Evolutionary conservation across 1,140 invertebrate species (phyloP), one percentile per base, ranked within the genome.

Genomic region (Drosophila ironensis): DNA sequence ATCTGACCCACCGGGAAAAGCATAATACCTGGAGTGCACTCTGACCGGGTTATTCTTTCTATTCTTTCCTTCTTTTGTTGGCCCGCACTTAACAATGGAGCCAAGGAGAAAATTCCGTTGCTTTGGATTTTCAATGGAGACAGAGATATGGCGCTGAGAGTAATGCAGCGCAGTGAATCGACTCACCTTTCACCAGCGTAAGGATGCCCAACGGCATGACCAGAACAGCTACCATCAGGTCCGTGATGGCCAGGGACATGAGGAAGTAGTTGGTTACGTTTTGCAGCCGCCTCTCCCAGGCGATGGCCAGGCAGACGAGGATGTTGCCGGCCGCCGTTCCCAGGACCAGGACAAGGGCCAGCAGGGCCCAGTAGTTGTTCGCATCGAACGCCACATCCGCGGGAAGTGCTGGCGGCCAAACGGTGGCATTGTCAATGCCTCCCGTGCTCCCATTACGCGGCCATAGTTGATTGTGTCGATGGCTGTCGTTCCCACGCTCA

Each of bases 241-340:
- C 98, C 3, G 98, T 98, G 53, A 98, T 94, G 17, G 98, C 97
- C 74, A 99, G 91, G 8, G 97, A 98, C 93, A 98, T 96, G 50
- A 99, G 93, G 88, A 99, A 98, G 88, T 98, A 98, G 90, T 99
- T 99, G 56, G 98, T 99, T 12, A 98, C 96, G 88, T 98, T 98
- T 88, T 99, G 96, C 51, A 99, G 92, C 9, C 96, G 92, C 20
- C 95, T 92, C 88, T 98, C 97, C 92, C 95, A 94, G 59, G 94
- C 94, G 46, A 99, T 96, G 3, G 97, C 97, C 69, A 98, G 90
- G 87, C 97, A 98, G 5, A 99, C 98, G 12, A 99, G 92, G 12
- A 98, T 95, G 90, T 99, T 99, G 0, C 98, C 98, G 25, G 97
- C 94, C 0, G 97, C 95, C 0, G 97, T 98, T 44, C 94, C 94